These are phyloP conservation scores for Aphelenchoides fujianensis DNA, from an alignment of 1,140 invertebrate species.

Conservation along the genomic window DNA sequence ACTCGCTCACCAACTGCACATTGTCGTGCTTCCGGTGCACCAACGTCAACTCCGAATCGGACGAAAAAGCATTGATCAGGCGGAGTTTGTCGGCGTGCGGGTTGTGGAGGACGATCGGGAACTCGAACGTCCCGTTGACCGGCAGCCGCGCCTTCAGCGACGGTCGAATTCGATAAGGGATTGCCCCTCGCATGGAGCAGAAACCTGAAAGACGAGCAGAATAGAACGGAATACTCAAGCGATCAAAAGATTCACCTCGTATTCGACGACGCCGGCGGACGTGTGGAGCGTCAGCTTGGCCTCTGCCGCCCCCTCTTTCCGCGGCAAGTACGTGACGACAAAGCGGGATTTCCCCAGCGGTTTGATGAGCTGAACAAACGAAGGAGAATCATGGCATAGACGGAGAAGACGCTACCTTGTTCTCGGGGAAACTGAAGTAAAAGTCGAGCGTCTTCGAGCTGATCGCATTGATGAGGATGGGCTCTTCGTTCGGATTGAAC, in stretches of 20 bases:
- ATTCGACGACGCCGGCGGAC: slow-evolving; percentile 79
- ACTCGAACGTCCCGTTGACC: slow-evolving; percentile 82
- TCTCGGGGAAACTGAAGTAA: slow-evolving; percentile 11
- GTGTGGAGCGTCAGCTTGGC: slow-evolving; percentile 83
- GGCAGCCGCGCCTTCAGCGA: slow-evolving; percentile 84
- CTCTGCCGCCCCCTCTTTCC: slow-evolving; percentile 54
- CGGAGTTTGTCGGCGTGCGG: slow-evolving; percentile 80
- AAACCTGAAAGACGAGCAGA: slow-evolving; percentile 34
- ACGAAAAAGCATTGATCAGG: slow-evolving; percentile 64
- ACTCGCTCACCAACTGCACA: slow-evolving; percentile 72
- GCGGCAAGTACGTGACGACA: slow-evolving; percentile 35
- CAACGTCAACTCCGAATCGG: background rate
- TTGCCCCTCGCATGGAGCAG: slow-evolving; percentile 38
- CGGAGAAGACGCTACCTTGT: too few species aligned
- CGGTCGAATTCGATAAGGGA: slow-evolving; percentile 66
- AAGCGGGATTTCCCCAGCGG: slow-evolving; percentile 27
- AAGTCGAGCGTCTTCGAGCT: slow-evolving; percentile 4
- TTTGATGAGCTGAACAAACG: slow-evolving; percentile 34
- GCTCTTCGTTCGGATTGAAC: slow-evolving; percentile 5
- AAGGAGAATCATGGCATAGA: too few species aligned
- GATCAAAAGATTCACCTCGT: slow-evolving; percentile 67
- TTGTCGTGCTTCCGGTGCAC: slow-evolving; percentile 1
- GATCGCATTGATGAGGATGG: slow-evolving; percentile 3
- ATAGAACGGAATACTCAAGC: too few species aligned
- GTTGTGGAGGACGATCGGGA: slow-evolving; percentile 87